Percentiles rank a stretch among this genome's conserved stretches.
phyloP scores from a whole-genome alignment of 2,797 vertebrate genomes.

The Sebastes dallii region DNA sequence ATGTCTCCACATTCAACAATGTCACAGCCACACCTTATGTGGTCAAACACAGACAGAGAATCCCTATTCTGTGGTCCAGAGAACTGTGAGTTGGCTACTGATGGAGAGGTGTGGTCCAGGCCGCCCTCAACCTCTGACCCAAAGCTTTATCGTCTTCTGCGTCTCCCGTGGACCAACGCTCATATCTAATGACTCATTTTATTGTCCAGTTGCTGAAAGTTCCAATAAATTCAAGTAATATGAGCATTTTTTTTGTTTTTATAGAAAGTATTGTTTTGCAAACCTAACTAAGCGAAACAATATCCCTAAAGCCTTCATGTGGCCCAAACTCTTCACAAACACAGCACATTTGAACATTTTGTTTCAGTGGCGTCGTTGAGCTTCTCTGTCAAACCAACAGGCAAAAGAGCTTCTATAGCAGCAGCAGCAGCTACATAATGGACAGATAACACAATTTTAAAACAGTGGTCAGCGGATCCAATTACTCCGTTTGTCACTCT shows the following conservation, averaged over 20 bases:
- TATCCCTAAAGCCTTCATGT: background rate
- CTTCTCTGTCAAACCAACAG: background rate
- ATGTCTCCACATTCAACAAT: conserved; percentile 56
- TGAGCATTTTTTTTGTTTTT: background rate
- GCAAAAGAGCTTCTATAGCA: background rate
- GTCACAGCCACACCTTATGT: conserved; percentile 51
- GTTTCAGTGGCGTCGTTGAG: background rate
- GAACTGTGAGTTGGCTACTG: conserved; percentile 53
- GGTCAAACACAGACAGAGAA: conserved; percentile 42
- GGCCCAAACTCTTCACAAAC: conserved; percentile 1
- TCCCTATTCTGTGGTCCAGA: conserved; percentile 32
- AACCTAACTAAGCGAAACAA: background rate
- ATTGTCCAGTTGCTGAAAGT: background rate
- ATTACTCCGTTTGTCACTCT: conserved; percentile 46
- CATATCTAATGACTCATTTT: background rate
- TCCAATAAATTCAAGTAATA: background rate
- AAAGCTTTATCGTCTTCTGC: background rate
- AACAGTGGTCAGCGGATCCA: conserved; percentile 54
- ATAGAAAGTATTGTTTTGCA: background rate
- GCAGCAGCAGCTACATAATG: background rate
- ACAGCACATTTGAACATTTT: conserved; percentile 8
- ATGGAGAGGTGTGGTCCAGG: conserved; percentile 14
- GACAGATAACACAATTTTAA: conserved; percentile 6
- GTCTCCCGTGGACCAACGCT: background rate
- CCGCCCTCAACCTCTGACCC: conserved; percentile 54